Base-by-base conservation (phyloP, 2,888 invertebrate genomes). In the Polymixis flavicincta region DNA sequence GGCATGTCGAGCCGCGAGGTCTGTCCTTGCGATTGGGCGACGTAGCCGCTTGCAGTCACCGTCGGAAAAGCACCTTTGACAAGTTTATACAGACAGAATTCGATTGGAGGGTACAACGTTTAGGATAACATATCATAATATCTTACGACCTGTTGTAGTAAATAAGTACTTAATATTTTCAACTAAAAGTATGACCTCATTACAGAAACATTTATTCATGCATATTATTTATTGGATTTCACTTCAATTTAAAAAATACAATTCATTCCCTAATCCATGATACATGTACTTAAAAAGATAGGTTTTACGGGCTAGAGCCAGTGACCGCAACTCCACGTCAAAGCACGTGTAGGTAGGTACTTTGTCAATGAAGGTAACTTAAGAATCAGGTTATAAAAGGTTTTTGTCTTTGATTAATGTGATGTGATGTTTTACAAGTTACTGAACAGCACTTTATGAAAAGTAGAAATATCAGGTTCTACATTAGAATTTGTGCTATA, bases 391-490 rank as follows among this genome's bases (percentile, higher is more conserved):
- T 25, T n/a, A 25, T 11, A 67, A 50, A 19, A 50, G 67, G 25
- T 14, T 32, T 17, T 42, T 37, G n/a, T 32, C 22, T 57, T 57
- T 54, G 60, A 42, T 50, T 61, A 61, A 55, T 48, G 80, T 73
- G 28, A 7, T n/a, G 25, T 55, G 28, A 22, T 52, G 19, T n/a
- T 76, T 90, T 92, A 95, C 84, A 94, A 92, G 87, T 95, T 94
- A 88, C 96, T 96, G 82, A 98, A 98, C 72, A 98, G 92, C 71
- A 97, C 97, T 95, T 98, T 97, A 91, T 98, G 97, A 88, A 98
- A 97, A 78, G 98, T 97, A 68, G 97, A 97, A 83, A 98, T 95
- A 92, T 98, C 98, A 50, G 98, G 98, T 83, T 97, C 97, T 75
- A 98, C 96, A 87, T 96, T 97, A 6, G 97, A 97, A 88, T 97